Conservation (phyloP, 2,113 vertebrate genomes). For the Rhizomys pruinosus region DNA sequence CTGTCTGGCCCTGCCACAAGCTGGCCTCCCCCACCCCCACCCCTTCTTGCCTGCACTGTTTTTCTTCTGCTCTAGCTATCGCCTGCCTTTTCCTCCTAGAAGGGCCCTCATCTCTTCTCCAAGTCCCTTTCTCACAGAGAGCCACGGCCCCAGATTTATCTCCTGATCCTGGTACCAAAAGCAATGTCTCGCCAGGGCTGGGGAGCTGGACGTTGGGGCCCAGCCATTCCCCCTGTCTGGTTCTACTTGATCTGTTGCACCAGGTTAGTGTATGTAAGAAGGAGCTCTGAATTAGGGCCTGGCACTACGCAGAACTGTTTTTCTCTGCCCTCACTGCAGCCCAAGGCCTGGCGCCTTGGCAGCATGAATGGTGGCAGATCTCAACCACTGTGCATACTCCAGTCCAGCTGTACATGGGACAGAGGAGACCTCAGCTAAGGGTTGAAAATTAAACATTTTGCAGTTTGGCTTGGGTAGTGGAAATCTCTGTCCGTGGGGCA, state of each 20-base stretch:
- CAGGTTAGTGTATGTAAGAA: not conserved
- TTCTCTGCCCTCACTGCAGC: not conserved
- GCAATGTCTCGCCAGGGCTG: not conserved
- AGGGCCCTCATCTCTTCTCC: not conserved
- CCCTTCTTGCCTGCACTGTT: slow-evolving; percentile 20
- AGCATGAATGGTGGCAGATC: not conserved
- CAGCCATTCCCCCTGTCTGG: not conserved
- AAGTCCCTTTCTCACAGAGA: not conserved
- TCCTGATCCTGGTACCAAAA: not conserved
- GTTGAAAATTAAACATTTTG: slow-evolving; percentile 68
- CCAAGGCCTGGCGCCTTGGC: not conserved
- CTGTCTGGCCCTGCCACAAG: slow-evolving; percentile 70
- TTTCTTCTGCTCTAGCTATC: no score
- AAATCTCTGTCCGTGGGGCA: slow-evolving; percentile 73
- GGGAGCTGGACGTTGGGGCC: not conserved
- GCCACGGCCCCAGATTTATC: not conserved
- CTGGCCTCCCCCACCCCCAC: slow-evolving; percentile 40
- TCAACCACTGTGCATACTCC: slow-evolving; percentile 15
- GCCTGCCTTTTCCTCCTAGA: slow-evolving; percentile 22
- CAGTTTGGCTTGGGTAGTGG: slow-evolving; percentile 75
- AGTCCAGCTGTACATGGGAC: not conserved
- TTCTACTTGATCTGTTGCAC: not conserved
- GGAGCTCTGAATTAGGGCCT: not conserved
- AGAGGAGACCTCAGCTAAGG: slow-evolving; percentile 45
- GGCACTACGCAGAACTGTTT: not conserved